A percentile compares a stretch with the other conserved stretches of the same genome.
These are phyloP conservation scores for Notospermus geniculatus DNA, from an alignment of 1,140 invertebrate genomes.

Conservation along the genomic window DNA sequence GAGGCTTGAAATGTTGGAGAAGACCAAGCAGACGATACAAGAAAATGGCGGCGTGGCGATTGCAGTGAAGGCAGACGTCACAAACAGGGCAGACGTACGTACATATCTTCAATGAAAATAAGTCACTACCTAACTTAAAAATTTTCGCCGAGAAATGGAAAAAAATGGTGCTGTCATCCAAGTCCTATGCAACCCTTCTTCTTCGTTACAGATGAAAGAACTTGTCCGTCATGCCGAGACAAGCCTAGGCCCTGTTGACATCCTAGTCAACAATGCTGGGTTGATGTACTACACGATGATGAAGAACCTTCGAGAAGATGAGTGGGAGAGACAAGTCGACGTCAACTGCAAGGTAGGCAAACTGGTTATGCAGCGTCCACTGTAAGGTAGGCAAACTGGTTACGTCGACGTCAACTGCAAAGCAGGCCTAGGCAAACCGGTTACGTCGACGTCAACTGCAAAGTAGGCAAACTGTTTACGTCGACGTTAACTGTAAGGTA, in stretches of 20 bases:
- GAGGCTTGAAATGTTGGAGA: conserved; percentile 66
- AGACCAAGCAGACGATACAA: conserved; percentile 69
- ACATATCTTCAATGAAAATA: no score
- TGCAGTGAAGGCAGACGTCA: conserved; percentile 47
- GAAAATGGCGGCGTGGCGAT: conserved; percentile 55
- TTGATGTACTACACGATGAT: conserved; percentile 57
- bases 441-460: no score
- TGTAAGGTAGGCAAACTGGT: no score
- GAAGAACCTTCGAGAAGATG: conserved; percentile 53
- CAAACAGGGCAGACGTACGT: conserved; percentile 40
- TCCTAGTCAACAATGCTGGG: conserved; percentile 58
- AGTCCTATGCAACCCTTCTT: no score
- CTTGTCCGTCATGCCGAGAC: conserved; percentile 43
- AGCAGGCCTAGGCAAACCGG: no score
- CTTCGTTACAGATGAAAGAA: conserved; percentile 37
- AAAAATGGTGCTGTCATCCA: no score
- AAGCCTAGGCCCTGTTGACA: conserved; percentile 54
- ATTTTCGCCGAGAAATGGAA: no score
- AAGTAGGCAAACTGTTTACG: no score
- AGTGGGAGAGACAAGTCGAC: conserved; percentile 56
- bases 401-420: no score
- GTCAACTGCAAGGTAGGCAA: conserved; percentile 55
- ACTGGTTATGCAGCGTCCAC: not conserved
- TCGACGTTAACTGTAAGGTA: no score
- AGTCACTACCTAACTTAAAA: no score